Conservation (phyloP, 2,888 invertebrate species). For the Napeogenes inachia region DNA sequence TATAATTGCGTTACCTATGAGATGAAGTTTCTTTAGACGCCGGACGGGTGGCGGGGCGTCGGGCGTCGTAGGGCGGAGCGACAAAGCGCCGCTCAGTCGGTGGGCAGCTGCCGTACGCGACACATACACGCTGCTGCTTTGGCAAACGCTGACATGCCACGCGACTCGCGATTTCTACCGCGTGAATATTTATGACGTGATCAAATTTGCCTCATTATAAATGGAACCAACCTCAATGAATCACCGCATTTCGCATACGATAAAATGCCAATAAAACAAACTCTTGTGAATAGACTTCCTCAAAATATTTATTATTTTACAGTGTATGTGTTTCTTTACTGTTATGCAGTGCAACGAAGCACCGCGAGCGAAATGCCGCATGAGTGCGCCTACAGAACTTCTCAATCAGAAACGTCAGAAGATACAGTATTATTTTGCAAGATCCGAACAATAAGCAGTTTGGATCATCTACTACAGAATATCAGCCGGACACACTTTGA, state of each 20-base stretch:
- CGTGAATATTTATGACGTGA: conserved; percentile 73
- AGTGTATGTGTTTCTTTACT: conserved; percentile 74
- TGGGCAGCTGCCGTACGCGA: conserved; percentile 68
- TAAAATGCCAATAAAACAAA: conserved; percentile 74
- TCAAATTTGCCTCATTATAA: conserved; percentile 63
- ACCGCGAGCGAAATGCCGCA: conserved; percentile 76
- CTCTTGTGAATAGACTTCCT: conserved; percentile 64
- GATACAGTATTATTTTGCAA: conserved; percentile 81
- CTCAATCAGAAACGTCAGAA: conserved; percentile 75
- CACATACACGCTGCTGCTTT: conserved; percentile 46
- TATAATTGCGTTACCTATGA: conserved; percentile 46
- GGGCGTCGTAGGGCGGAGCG: conserved; percentile 67
- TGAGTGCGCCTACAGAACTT: conserved; percentile 84
- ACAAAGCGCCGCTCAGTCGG: conserved; percentile 65
- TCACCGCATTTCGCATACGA: conserved; percentile 54
- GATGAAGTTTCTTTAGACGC: conserved; percentile 73
- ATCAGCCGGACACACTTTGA: conserved; percentile 81
- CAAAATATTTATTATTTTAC: conserved; percentile 72
- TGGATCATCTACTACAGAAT: conserved; percentile 82
- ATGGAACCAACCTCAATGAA: conserved; percentile 66
- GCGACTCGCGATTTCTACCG: conserved; percentile 66
- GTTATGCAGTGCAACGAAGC: conserved; percentile 62
- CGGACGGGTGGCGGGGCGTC: conserved; percentile 63
- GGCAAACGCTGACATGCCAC: conserved; percentile 55
- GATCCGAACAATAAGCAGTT: conserved; percentile 83